These are phyloP conservation scores for Amblyopsis rosae DNA, from an alignment of 2,113 vertebrate genomes.

Conservation along the genomic window DNA sequence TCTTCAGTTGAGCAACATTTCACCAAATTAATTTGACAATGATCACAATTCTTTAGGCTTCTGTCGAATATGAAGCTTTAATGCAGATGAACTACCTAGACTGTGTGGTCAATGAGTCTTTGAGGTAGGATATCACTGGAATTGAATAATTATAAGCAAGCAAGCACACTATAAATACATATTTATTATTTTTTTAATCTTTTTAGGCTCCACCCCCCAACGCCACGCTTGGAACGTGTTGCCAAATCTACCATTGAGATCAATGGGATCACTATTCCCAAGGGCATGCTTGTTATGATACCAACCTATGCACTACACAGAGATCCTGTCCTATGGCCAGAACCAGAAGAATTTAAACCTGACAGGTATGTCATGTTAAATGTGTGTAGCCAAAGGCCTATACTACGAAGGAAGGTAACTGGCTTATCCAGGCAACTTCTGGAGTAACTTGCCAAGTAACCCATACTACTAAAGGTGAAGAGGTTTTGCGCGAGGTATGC, in stretches of 20 bases:
- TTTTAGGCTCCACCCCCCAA: too few relatives aligned
- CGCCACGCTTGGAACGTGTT: slow-evolving; percentile 72
- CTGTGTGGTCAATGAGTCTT: slow-evolving; percentile 79
- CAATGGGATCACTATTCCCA: slow-evolving; percentile 76
- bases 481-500: too few relatives aligned
- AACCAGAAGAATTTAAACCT: slow-evolving; percentile 79
- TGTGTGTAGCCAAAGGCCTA: too few relatives aligned
- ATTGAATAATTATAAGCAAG: too few relatives aligned
- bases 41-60: slow-evolving; percentile 42
- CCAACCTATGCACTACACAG: slow-evolving; percentile 70
- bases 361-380: slow-evolving; percentile 70
- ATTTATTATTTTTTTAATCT: too few relatives aligned
- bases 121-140: slow-evolving; percentile 73
- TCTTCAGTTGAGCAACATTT: background rate
- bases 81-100: slow-evolving; percentile 86
- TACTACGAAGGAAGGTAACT: too few relatives aligned
- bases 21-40: background rate
- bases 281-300: slow-evolving; percentile 64
- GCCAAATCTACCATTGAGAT: slow-evolving; percentile 82
- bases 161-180: too few relatives aligned
- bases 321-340: slow-evolving; percentile 65
- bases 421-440: too few relatives aligned
- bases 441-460: too few relatives aligned
- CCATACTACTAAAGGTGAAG: too few relatives aligned
- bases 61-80: slow-evolving; percentile 69